Conservation (phyloP, 1,140 invertebrate species). For the Drosophila lacertosa region DNA sequence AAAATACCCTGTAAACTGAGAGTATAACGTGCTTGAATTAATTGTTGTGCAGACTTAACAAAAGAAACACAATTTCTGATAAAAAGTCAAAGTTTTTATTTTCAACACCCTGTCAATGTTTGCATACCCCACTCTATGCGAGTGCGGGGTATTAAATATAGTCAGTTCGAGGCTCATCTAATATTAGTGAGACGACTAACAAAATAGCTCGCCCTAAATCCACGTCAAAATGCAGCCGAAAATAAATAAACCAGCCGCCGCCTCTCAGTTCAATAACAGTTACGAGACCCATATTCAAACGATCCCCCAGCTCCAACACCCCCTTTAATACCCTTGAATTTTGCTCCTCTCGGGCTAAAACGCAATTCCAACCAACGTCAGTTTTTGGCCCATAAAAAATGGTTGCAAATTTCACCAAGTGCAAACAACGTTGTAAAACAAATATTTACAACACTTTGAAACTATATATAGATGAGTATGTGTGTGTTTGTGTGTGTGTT, state of each 20-base stretch:
- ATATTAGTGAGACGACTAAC: constrained; percentile 68
- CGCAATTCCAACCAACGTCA: constrained; percentile 25
- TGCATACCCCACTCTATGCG: too few relatives aligned
- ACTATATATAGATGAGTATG: constrained; percentile 28
- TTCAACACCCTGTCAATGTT: too few relatives aligned
- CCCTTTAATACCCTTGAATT: constrained; percentile 9
- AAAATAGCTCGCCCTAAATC: constrained; percentile 74
- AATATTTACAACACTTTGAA: constrained; percentile 78
- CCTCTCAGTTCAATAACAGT: constrained; percentile 29
- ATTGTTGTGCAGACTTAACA: too few relatives aligned
- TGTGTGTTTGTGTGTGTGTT: constrained; percentile 5
- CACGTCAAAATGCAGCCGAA: constrained; percentile 58
- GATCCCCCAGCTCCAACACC: constrained; percentile 1
- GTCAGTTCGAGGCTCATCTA: constrained; percentile 42
- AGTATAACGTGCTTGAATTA: too few relatives aligned
- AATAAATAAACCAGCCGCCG: constrained; percentile 62
- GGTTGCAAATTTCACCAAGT: constrained; percentile 69
- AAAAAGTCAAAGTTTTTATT: too few relatives aligned
- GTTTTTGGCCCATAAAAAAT: constrained; percentile 61
- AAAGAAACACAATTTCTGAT: too few relatives aligned
- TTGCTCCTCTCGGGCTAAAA: constrained; percentile 1
- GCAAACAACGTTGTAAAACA: constrained; percentile 71
- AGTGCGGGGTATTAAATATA: not conserved
- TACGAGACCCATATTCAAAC: constrained; percentile 14
- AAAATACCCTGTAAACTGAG: constrained; percentile 1